Base-by-base conservation (phyloP, 1,140 invertebrate genomes). In the Tenebrio molitor region DNA sequence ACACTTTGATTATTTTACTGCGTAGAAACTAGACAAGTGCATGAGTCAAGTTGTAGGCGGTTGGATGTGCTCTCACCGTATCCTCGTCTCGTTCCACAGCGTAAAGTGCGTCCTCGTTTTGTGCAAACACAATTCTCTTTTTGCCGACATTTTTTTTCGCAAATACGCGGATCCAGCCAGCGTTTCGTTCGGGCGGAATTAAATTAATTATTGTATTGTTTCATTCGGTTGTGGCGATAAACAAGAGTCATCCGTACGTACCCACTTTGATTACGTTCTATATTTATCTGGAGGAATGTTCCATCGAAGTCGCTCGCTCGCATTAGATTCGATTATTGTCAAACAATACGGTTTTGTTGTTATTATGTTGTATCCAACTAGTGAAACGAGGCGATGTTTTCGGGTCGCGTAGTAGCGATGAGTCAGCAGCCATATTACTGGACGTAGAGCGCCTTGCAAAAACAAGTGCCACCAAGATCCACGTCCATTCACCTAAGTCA, bases 371-470 rank as follows among this genome's bases (percentile, higher is more conserved):
- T 29, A 25, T 25, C 50, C 4, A 17, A 16, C 36, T 12, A 12
- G 36, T 12, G 36, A 39, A 39, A 33, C 44, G 23, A 58, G 10
- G n/a, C 21, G 50, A 75, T 73, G 71, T 77, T 77, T 77, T 70
- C 69, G 34, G 19, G 4, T 34, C 71, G 71, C 36, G 16, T 71
- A 77, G 68, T 77, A 77, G 25, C 46, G 69, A 73, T 75, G 74
- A 75, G 74, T 75, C 74, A 75, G 74, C 69, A 71, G 53, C 69
- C 69, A 71, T 63, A 71, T 71, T 69, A 69, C 66, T 46, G 66
- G 44, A 25, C 66, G 46, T 29, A 34, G 29, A 69, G 66, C 46
- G 34, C 33, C 66, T 34, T 69, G 66, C 66, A 69, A 69, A 69
- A 69, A 69, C 66, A 69, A 69, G 66, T 69, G 66, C 66, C 66